Evolutionary conservation across 2,888 invertebrate genomes (phyloP).

Genomic region (Morpho deidamia): DNA sequence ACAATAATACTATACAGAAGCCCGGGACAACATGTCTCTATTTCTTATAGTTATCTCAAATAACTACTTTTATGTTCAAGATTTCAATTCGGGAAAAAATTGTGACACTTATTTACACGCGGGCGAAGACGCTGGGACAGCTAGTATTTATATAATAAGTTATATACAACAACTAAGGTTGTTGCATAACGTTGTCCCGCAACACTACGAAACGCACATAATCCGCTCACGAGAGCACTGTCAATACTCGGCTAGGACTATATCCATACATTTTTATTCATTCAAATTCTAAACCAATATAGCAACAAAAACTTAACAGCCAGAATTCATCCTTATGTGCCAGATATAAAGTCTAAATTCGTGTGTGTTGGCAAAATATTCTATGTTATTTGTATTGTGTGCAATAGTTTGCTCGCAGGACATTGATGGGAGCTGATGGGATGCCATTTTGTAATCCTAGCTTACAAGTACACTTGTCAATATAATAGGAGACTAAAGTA

Average conservation of each 20-base stretch:
- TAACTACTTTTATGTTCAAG: too few relatives aligned
- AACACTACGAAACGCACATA: conserved; percentile 41
- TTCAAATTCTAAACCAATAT: conserved; percentile 43
- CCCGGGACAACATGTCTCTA: too few relatives aligned
- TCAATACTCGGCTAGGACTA: conserved; percentile 52
- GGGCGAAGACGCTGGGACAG: too few relatives aligned
- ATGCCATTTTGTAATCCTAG: conserved; percentile 65
- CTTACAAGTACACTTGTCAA: conserved; percentile 59
- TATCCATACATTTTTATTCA: conserved; percentile 43
- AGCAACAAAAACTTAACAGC: neutral
- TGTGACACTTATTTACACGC: too few relatives aligned
- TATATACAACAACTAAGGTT: neutral
- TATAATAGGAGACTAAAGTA: conserved; percentile 32
- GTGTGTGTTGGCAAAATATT: neutral
- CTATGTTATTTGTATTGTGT: conserved; percentile 17
- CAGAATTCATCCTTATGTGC: conserved; percentile 14
- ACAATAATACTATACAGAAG: too few relatives aligned
- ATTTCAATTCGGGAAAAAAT: too few relatives aligned
- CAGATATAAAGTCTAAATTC: conserved; percentile 19
- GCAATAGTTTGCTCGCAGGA: conserved; percentile 43
- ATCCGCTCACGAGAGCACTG: conserved; percentile 63
- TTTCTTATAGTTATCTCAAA: too few relatives aligned
- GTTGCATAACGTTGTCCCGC: conserved; percentile 35
- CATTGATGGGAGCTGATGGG: conserved; percentile 30
- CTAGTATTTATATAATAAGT: too few relatives aligned